A percentile compares a stretch with the other conserved stretches of the same genome.
Evolutionary conservation across 2,888 invertebrate species (phyloP).

Genomic region (Hyles lineata): DNA sequence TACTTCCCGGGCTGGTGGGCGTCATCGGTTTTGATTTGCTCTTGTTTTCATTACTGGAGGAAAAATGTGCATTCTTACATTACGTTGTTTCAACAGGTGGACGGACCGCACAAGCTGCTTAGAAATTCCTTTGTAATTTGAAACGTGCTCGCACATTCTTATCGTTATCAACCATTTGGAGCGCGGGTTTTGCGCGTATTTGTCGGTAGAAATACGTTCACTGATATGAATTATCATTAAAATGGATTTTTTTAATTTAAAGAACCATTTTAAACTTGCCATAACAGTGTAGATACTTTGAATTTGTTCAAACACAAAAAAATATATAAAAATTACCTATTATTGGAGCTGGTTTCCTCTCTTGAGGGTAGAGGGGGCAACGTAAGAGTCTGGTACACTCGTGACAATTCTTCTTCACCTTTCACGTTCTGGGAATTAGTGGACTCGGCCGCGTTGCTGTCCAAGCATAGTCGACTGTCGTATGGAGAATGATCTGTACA

Average conservation of each 20-base stretch:
- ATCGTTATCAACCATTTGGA: not conserved
- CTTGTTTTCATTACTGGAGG: conserved; percentile 62
- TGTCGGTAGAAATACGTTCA: too few species aligned
- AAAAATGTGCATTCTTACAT: not conserved
- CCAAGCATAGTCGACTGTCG: conserved; percentile 69
- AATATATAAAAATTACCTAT: conserved; percentile 46
- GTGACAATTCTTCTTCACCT: conserved; percentile 68
- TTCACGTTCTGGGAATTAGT: conserved; percentile 63
- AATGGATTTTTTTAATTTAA: not conserved
- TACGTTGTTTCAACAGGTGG: conserved; percentile 10
- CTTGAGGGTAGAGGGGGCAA: conserved; percentile 57
- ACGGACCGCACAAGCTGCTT: conserved; percentile 17
- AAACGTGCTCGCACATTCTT: conserved; percentile 7
- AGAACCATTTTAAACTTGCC: too few species aligned
- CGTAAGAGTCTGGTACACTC: conserved; percentile 72
- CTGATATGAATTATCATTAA: not conserved
- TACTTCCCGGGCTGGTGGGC: conserved; percentile 64
- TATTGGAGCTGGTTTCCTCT: conserved; percentile 67
- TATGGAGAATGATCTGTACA: conserved; percentile 64
- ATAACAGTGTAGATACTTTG: too few species aligned
- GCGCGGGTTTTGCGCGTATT: not conserved
- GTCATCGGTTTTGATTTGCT: conserved; percentile 65
- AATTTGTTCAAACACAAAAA: too few species aligned
- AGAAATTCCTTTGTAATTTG: conserved; percentile 23
- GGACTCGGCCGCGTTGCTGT: conserved; percentile 58